Base-by-base conservation (phyloP, 2,888 invertebrate species). In the Ceraclea dissimilis region DNA sequence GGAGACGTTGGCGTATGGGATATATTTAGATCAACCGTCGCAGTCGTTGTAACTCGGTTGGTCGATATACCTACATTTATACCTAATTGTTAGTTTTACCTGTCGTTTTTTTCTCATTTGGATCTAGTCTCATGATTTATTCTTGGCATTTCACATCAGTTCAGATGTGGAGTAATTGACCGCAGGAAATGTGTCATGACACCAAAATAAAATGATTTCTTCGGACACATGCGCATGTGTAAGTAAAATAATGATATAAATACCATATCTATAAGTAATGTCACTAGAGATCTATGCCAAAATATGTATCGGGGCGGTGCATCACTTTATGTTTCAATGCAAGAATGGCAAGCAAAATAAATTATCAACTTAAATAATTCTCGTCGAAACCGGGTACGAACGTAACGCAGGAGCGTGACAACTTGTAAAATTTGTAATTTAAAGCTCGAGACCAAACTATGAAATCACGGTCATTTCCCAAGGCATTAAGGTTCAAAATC, bases 151-250 rank as follows among this genome's bases (percentile, higher is more conserved):
- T 39, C 39, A 16, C n/a, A 39, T 39, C 39, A 13, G 16, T 39
- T 39, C 13, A 16, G 39, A 39, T 39, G 39, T 13, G 39, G 39
- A n/a, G 39, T 39, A 39, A 39, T 39, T 39, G 39, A 39, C 39
- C 39, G 39, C 39, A 39, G 39, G 39, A 39, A 39, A 39, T 39
- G 39, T 39, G 39, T 39, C 39, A 39, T 39, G 39, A 39, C 39
- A 39, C 39, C 13, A 39, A 39, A 39, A 39, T 39, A 39, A 39
- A 39, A 39, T 39, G 39, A 39, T 39, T 5, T 39, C 39, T 39
- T 39, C 16, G 13, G 5, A 39, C 16, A 39, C 39, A 39, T 39
- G 39, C 39, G 39, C 39, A 13, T 39, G n/a, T 39, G 5, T 13
- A 39, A 2, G 10, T 26, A 26, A 26, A 4, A 26, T 6, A 26